Evolutionary conservation across 2,888 invertebrate genomes (phyloP), one percentile per base, ranked within the genome.

Genomic region (Eristalinus aeneus): DNA sequence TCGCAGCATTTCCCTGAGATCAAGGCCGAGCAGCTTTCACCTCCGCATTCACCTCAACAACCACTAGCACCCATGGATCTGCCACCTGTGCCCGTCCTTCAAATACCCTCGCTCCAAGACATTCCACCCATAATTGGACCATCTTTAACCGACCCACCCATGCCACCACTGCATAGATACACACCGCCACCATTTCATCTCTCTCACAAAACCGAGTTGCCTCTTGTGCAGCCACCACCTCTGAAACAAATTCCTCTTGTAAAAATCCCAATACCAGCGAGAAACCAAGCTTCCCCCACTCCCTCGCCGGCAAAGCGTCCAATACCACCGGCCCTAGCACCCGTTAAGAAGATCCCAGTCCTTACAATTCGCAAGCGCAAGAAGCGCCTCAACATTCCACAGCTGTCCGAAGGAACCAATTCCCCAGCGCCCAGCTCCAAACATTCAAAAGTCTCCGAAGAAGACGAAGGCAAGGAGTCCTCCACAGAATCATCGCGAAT

Each of bases 1-100:
- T 89, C 89, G 23, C 89, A 89, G 1, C 90, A 89, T 32, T 76
- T 36, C 11, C 11, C 69, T 11, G 74, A 63, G 1, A 23, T 86
- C n/a, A 86, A 86, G 58, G 20, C 77, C 11, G 86, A 86, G 61
- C 23, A 54, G 10, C 0, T 11, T 2, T 86, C 86, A n/a, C 82
- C 86, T 23, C 69, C 73, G 16, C 39, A 71, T 1, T 77, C 86
- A 11, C 56, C 69, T 6, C 46, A 61, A 34, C 56, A 67, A 32
- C 56, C 54, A 3, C 31, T 12, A 67, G 31, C 63, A 31, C 76
- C 72, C 36, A 63, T 63, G 12, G 65, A 72, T 32, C 54, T 81
- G 10, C 64, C 65, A 1, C 74, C 71, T 53, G 74, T 78, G 23
- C 82, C 86, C 67, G 54, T 34, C 11, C 65, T 77, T 10, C 77